phyloP scores from a whole-genome alignment of 2,113 vertebrate genomes.

The Oreochromis spilurus region DNA sequence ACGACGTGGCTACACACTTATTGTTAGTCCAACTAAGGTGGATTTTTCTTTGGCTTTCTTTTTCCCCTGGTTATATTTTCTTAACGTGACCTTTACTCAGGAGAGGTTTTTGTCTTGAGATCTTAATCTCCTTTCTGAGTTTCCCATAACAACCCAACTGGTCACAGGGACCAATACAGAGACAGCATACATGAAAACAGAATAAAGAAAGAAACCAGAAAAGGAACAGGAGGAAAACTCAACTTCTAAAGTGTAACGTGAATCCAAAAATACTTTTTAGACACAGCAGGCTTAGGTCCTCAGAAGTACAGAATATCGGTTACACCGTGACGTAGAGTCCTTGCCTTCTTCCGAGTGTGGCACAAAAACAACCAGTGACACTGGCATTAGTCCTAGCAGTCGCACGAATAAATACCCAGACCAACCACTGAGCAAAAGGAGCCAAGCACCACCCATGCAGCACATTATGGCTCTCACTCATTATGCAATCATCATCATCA shows the following conservation, averaged over 20 bases:
- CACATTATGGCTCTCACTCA: slow-evolving; percentile 11
- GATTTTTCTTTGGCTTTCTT: background rate
- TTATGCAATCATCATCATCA: slow-evolving; percentile 37
- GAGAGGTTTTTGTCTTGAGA: background rate
- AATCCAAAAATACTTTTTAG: background rate
- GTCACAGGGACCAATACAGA: background rate
- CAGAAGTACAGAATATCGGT: background rate
- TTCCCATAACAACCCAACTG: background rate
- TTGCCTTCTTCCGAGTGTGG: background rate
- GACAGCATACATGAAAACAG: background rate
- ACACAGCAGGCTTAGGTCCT: background rate
- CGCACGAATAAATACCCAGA: background rate
- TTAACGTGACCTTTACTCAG: background rate
- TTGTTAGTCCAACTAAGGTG: background rate
- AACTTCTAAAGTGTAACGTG: background rate
- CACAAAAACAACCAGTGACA: background rate
- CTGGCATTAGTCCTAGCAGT: background rate
- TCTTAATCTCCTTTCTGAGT: background rate
- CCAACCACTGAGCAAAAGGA: background rate
- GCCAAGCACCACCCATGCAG: slow-evolving; percentile 12
- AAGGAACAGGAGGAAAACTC: background rate
- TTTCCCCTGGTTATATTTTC: background rate
- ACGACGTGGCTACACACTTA: background rate
- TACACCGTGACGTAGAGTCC: background rate
- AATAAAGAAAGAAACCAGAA: background rate